Evolutionary conservation across 2,888 invertebrate genomes (phyloP), one percentile per base, ranked within the genome.

Genomic region (Erebia ligea): DNA sequence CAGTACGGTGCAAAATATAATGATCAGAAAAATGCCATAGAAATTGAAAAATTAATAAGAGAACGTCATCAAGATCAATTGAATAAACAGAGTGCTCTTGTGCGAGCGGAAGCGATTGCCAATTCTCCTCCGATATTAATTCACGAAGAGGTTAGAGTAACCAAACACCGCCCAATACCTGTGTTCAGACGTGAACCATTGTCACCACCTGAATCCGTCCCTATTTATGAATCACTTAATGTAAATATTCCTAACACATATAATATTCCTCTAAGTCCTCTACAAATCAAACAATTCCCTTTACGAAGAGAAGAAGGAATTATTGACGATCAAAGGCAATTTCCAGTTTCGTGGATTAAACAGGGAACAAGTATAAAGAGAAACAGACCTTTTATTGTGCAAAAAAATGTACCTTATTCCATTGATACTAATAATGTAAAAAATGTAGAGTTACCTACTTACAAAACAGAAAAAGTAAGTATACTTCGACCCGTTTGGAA

Each of bases 401-500:
- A 83, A 45, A 82, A 81, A 19, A 70, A 75, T 19, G 73, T 78
- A 68, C 82, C 85, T 45, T 75, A 80, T n/a, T 2, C 15, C 34
- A n/a, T n/a, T 34, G 78, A 82, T 63, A 67, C 81, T 8, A 83
- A 79, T 21, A 83, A 81, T 56, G 80, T 82, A 50, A 69, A 78
- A 19, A 82, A 83, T 2, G 76, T 77, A 2, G 78, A 81, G 56
- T 67, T 81, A 61, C 81, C 81, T 6, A 71, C 78, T 15, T 77
- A 78, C 34, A 82, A 79, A 66, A 77, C 81, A 5, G 82, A 86
- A 17, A 85, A 81, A 71, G 69, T 83, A 48, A 81, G 82, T 19
- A 81, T 86, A 61, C 73, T 87, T 25, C 81, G 85, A 68, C 89
- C 86, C 64, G 75, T 84, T 62, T 88, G 88, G 89, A 82, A 86